Evolutionary conservation across 2,797 vertebrate species (phyloP).

Genomic region (Enoplosus armatus): DNA sequence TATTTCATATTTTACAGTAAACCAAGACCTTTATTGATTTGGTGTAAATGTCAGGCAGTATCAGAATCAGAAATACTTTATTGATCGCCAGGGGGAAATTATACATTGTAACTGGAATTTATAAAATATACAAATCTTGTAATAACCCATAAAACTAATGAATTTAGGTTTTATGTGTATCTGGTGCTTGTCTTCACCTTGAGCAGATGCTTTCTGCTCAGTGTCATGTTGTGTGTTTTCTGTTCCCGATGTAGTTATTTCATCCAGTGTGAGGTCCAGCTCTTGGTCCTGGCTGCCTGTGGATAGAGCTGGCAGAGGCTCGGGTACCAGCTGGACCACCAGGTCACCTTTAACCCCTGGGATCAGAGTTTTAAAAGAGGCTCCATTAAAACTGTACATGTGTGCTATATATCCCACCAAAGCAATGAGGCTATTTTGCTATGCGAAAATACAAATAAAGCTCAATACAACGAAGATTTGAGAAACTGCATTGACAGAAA

Average conservation of each 20-base stretch:
- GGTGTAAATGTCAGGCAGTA: too few species aligned
- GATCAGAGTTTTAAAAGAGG: constrained; percentile 43
- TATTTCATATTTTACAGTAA: not conserved
- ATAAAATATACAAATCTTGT: too few species aligned
- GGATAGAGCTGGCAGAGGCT: constrained; percentile 88
- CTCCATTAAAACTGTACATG: not conserved
- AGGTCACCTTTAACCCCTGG: constrained; percentile 91
- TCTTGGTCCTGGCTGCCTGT: constrained; percentile 87
- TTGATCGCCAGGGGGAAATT: too few species aligned
- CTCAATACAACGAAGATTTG: not conserved
- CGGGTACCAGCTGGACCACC: constrained; percentile 89
- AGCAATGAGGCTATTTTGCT: not conserved
- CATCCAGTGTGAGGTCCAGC: constrained; percentile 90
- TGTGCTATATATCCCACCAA: not conserved
- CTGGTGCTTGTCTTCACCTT: constrained; percentile 56
- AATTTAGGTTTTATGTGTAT: not conserved
- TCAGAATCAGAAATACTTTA: too few species aligned
- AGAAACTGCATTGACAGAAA: not conserved
- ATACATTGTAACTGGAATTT: too few species aligned
- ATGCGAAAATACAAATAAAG: not conserved
- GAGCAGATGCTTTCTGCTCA: constrained; percentile 33
- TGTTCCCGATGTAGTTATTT: not conserved
- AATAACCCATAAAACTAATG: not conserved
- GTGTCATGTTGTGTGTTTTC: constrained; percentile 26
- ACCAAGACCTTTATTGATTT: not conserved